Evolutionary conservation across 30 jellyfish, hydroid and myxozoan genomes (phyloP), one percentile per base, ranked within the genome.

Genomic region (Nemopilema nomurai): DNA sequence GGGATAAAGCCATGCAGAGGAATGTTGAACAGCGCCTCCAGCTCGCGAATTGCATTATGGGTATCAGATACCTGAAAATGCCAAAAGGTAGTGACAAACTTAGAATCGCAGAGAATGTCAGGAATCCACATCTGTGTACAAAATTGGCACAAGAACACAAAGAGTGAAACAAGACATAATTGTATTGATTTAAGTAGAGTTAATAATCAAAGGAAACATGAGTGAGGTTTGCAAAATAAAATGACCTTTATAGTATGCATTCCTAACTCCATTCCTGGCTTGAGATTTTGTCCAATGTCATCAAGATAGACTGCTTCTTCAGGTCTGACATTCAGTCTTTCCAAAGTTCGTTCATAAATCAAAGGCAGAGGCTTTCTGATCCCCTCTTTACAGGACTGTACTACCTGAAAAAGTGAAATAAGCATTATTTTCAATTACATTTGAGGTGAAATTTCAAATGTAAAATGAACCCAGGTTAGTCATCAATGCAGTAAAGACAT

Each of bases 261-360:
- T 28, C 98, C 98, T 65, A 92, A 69, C 51, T 79, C 90, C 74
- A 67, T 81, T 29, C 97, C 98, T n/a, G 93, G 79, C 51, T 92
- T 92, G 0, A 92, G 83, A 52, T 92, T 92, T n/a, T 19, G 74
- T 20, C 98, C 98, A 67, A 92, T 6, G 71, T 92, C 98, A 83
- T 92, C 98, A 7, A 92, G 85, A 76, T 49, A 92, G 0, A 92
- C 90, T 6, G 97, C 90, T 62, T 92, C 97, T 20, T 74, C 84
- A 4, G 98, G 93, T 18, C 77, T 63, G 13, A 92, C 90, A 53
- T 73, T 62, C 26, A 92, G 77, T 72, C 75, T 78, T 27, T 92
- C 90, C 19, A 92, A 79, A 18, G 87, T 70, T 71, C 74, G 28
- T 74, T 87, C 78, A 73, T 92, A 92, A 25, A 92, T 92, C 21